Evolutionary conservation across 2,797 vertebrate genomes (phyloP).

Genomic region (Scleropages formosus): DNA sequence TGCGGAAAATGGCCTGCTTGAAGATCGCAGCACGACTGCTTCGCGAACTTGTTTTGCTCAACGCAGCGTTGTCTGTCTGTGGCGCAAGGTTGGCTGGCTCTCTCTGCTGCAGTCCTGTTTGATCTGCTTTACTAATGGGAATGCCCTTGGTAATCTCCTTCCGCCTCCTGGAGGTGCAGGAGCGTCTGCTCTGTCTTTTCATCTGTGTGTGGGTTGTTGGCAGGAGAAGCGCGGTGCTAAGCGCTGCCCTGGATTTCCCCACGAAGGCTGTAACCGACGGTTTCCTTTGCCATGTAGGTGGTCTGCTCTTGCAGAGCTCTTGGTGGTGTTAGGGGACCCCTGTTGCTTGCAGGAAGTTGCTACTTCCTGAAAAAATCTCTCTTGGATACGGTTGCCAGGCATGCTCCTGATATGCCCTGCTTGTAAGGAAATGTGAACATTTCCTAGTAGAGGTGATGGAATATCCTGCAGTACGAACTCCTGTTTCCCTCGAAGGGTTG

Average conservation of each 20-base stretch:
- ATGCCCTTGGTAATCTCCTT: too few relatives aligned
- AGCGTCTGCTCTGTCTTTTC: too few relatives aligned
- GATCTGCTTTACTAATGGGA: too few relatives aligned
- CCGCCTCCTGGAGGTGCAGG: neutral
- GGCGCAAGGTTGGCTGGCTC: too few relatives aligned
- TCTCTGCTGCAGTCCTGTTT: too few relatives aligned
- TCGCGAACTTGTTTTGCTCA: neutral
- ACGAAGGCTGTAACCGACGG: neutral
- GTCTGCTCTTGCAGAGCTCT: neutral
- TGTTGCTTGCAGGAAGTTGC: neutral
- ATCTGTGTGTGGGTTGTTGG: too few relatives aligned
- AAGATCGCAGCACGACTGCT: neutral
- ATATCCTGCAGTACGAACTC: neutral
- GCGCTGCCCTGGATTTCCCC: neutral
- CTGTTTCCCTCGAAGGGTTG: constrained; percentile 1
- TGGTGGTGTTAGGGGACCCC: neutral
- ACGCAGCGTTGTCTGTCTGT: too few relatives aligned
- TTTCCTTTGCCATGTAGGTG: neutral
- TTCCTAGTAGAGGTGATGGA: neutral
- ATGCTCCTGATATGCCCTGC: neutral
- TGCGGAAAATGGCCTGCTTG: neutral
- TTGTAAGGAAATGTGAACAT: neutral
- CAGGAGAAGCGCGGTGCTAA: too few relatives aligned
- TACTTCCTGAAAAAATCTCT: neutral
- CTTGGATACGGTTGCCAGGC: neutral